Evolutionary conservation across 2,113 vertebrate genomes (phyloP), one percentile per base, ranked within the genome.

Genomic region (Riparia riparia): DNA sequence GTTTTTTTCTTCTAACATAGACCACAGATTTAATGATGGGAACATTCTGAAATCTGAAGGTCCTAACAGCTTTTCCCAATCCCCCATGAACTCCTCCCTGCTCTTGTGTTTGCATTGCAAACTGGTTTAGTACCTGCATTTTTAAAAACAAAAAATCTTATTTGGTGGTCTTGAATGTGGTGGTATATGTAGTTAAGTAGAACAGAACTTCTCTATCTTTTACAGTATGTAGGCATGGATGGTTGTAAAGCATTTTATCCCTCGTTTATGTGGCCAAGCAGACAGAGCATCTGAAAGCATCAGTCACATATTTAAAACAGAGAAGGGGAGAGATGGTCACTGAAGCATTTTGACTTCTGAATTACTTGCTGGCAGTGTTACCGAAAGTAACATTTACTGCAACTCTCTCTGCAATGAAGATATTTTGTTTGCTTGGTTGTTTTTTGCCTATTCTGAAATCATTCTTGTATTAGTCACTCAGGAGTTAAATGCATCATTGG

Each of bases 161-260:
- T 92, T 91, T 89, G 69, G 31, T 50, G 41, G 49, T 96, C 90
- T 93, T 92, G 88, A 97, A 93, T 95, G 73, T 34, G 71, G 90
- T 96, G 90, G 78, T 95, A 85, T 94, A 26, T 87, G 34, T 57
- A 79, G 61, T 50, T 71, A 83, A 57, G 54, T 66, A 69, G 58
- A 96, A 96, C 56, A 95, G 90, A 89, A 79, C 83, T 94, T 95
- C 86, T 92, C 63, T 95, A 9, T 95, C 50, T 82, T 89, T 78
- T 77, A 7, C 31, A 76, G 66, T 76, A 32, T 1, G 11, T 94
- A 80, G 96, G 68, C 10, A 5, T 93, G 89, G 81, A 9, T 70
- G 34, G 64, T 86, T 96, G 83, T 79, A 78, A 44, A 89, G 47
- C 31, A 7, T 32, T 90, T 96, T 82, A 56, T 64, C 56, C 28